Conservation (phyloP, 2,888 invertebrate genomes). For the Saturnia pavonia region DNA sequence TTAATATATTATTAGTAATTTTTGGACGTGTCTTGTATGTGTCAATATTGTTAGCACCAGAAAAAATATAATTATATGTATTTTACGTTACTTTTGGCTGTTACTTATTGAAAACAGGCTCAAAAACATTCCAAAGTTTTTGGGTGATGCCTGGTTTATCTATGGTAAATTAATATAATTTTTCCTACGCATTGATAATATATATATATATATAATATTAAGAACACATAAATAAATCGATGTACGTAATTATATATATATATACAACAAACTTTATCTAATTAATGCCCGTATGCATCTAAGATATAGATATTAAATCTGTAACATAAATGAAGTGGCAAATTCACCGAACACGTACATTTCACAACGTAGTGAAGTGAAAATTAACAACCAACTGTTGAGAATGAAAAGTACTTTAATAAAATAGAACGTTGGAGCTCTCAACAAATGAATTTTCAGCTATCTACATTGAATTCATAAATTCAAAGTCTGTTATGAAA, state of each 20-base stretch:
- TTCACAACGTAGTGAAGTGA: constrained; percentile 21
- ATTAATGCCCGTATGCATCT: not conserved
- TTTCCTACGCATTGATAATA: too few species aligned
- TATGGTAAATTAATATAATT: too few species aligned
- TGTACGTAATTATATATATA: too few species aligned
- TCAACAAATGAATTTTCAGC: constrained; percentile 44
- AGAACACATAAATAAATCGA: too few species aligned
- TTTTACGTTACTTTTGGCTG: too few species aligned
- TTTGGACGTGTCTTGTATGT: too few species aligned
- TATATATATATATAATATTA: not conserved
- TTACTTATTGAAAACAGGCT: not conserved
- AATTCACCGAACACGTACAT: constrained; percentile 21
- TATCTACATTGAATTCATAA: constrained; percentile 33
- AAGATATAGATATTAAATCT: not conserved
- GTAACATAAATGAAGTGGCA: constrained; percentile 16
- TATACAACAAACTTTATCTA: not conserved
- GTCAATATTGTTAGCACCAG: too few species aligned
- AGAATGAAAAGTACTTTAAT: constrained; percentile 24
- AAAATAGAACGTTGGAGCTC: constrained; percentile 32
- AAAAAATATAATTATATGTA: too few species aligned
- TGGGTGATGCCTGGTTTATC: not conserved
- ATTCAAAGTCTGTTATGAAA: not conserved
- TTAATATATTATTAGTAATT: too few species aligned
- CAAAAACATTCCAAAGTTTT: not conserved
- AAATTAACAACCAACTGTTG: constrained; percentile 21